Conservation (phyloP, 2,797 vertebrate genomes). For the Podarcis lilfordi region DNA sequence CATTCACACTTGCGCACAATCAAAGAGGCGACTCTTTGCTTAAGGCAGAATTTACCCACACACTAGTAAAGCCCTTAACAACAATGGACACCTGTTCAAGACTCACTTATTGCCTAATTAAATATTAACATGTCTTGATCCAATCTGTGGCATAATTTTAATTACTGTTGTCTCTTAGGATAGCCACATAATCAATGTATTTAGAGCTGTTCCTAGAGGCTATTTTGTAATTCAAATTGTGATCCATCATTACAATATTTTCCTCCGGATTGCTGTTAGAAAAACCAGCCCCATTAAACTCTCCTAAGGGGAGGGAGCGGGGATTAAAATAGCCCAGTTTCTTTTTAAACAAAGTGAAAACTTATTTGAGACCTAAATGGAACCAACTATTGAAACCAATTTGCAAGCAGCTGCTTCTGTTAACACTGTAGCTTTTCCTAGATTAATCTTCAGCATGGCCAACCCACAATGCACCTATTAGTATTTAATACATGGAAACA, state of each 20-base stretch:
- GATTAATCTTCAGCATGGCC: slow-evolving; percentile 50
- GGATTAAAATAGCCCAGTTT: slow-evolving; percentile 6
- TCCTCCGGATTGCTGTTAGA: slow-evolving; percentile 57
- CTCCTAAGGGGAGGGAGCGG: slow-evolving; percentile 15
- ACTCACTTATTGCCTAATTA: slow-evolving; percentile 66
- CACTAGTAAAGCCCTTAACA: slow-evolving; percentile 63
- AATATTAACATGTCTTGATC: slow-evolving; percentile 73
- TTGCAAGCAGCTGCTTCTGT: slow-evolving; percentile 15
- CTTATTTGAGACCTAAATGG: slow-evolving; percentile 15
- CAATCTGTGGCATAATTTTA: slow-evolving; percentile 72
- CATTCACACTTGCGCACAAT: slow-evolving; percentile 45
- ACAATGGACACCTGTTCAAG: slow-evolving; percentile 60
- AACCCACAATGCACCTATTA: background rate
- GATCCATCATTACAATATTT: slow-evolving; percentile 64
- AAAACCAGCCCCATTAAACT: slow-evolving; percentile 55
- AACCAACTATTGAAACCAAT: background rate
- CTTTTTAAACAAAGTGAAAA: slow-evolving; percentile 43
- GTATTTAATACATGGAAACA: slow-evolving; percentile 48
- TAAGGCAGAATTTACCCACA: slow-evolving; percentile 50
- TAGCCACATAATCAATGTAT: slow-evolving; percentile 70
- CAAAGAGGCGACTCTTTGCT: slow-evolving; percentile 58
- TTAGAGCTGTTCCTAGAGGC: slow-evolving; percentile 65
- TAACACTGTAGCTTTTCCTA: slow-evolving; percentile 40
- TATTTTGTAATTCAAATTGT: slow-evolving; percentile 62
- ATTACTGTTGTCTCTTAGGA: slow-evolving; percentile 72